phyloP scores from a whole-genome alignment of 2,797 vertebrate genomes.

The Dermochelys coriacea region DNA sequence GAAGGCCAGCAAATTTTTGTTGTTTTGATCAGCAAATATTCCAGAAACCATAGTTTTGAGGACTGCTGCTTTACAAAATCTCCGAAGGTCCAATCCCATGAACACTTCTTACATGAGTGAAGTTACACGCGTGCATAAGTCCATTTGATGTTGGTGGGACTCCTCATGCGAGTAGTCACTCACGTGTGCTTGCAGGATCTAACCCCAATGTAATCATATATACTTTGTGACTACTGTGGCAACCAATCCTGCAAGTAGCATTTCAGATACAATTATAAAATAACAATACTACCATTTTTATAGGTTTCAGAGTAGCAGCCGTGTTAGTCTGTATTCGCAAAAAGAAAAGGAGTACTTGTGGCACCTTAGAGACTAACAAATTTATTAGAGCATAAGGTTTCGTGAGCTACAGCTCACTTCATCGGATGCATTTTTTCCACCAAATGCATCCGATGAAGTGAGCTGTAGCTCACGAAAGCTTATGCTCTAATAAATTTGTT shows the following conservation, averaged over 20 bases:
- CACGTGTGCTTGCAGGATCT: not conserved
- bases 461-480: too few relatives aligned
- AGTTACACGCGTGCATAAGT: not conserved
- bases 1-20: not conserved
- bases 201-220: not conserved
- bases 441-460: too few relatives aligned
- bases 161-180: not conserved
- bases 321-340: too few relatives aligned
- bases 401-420: too few relatives aligned
- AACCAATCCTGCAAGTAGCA: not conserved
- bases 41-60: not conserved
- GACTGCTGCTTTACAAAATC: not conserved
- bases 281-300: not conserved
- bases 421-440: too few relatives aligned
- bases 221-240: not conserved
- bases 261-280: not conserved
- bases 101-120: not conserved
- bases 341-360: too few relatives aligned
- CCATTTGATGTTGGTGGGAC: not conserved
- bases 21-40: not conserved
- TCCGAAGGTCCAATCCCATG: not conserved
- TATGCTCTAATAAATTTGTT: too few relatives aligned
- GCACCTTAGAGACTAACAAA: too few relatives aligned
- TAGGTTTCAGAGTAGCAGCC: too few relatives aligned
- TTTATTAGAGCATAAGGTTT: too few relatives aligned